Evolutionary conservation across 1,140 invertebrate genomes (phyloP).

Genomic region (Drosophila santomea): DNA sequence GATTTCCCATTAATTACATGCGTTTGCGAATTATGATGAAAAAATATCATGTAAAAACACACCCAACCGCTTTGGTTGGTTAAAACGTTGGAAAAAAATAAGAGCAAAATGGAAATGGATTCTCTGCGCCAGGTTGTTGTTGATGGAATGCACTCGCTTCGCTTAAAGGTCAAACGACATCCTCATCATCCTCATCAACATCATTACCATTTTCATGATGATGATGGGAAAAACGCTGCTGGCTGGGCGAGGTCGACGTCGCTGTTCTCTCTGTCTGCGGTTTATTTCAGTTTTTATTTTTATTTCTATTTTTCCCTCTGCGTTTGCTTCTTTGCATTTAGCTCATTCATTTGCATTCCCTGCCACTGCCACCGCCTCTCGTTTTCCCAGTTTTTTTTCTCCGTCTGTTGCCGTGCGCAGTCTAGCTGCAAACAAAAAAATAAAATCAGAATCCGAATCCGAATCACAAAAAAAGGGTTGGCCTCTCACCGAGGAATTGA

Average conservation of each 20-base stretch:
- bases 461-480: slow-evolving; percentile 39
- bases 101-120: slow-evolving; percentile 20
- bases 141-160: slow-evolving; percentile 46
- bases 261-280: slow-evolving; percentile 62
- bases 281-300: slow-evolving; percentile 49
- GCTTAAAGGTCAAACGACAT: slow-evolving; percentile 71
- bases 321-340: slow-evolving; percentile 60
- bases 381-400: slow-evolving; percentile 2
- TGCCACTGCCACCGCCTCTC: not conserved
- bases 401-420: slow-evolving; percentile 51
- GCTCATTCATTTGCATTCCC: slow-evolving; percentile 74
- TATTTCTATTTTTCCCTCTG: slow-evolving; percentile 23
- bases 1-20: slow-evolving; percentile 58
- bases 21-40: slow-evolving; percentile 38
- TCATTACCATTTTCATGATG: slow-evolving; percentile 15
- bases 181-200: slow-evolving; percentile 48
- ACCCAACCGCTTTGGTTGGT: not conserved
- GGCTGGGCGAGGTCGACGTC: slow-evolving; percentile 60
- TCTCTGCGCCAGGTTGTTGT: slow-evolving; percentile 32
- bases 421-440: slow-evolving; percentile 31
- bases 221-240: slow-evolving; percentile 43
- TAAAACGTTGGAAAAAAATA: not conserved
- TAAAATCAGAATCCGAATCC: not conserved
- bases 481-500: slow-evolving; percentile 31
- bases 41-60: slow-evolving; percentile 1